Percentiles rank a stretch among this genome's conserved stretches.
phyloP scores from a whole-genome alignment of 2,113 vertebrate genomes.

The Melanerpes aurifrons region DNA sequence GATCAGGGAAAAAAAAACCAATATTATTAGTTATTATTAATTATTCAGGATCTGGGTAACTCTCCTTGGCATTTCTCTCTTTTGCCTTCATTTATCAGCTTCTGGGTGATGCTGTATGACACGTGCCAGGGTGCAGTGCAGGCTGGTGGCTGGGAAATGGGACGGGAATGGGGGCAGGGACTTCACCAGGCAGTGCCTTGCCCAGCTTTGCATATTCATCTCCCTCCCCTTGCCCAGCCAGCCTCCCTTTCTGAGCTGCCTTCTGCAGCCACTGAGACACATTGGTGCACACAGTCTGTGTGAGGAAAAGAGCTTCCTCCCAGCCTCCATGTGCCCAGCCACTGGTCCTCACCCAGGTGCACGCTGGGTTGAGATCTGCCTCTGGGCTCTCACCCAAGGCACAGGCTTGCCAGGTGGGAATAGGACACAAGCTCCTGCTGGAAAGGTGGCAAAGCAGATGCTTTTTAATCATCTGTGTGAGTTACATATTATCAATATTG shows the following conservation, averaged over 20 bases:
- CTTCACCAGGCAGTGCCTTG: not conserved
- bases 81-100: not conserved
- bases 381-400: rapidly evolving
- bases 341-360: rapidly evolving
- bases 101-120: no score
- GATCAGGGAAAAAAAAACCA: no score
- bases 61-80: not conserved
- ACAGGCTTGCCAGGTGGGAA: not conserved
- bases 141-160: rapidly evolving
- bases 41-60: no score
- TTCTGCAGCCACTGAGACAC: not conserved
- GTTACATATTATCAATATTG: not conserved
- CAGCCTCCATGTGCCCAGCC: rapidly evolving
- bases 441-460: not conserved
- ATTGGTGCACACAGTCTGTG: rapidly evolving
- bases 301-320: not conserved
- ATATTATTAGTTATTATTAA: no score
- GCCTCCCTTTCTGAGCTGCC: not conserved
- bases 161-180: not conserved
- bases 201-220: not conserved
- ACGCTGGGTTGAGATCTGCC: not conserved
- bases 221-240: no score
- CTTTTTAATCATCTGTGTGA: not conserved
- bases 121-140: not conserved
- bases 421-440: not conserved